Base-by-base conservation (phyloP, 2,113 vertebrate genomes). In the Ptilonorhynchus violaceus region DNA sequence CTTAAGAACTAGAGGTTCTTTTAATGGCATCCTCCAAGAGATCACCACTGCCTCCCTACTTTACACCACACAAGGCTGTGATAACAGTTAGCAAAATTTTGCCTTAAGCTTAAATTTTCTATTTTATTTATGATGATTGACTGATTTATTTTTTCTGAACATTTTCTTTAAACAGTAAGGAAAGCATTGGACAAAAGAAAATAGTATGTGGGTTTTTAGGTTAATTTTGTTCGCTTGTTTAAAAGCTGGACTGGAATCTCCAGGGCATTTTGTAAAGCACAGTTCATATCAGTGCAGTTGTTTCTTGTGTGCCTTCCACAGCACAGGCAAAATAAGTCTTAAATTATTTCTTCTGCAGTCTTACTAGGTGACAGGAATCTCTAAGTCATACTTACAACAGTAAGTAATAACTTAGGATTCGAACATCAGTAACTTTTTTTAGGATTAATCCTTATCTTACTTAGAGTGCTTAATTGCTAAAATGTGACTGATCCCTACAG, bases 141-240 rank as follows among this genome's bases (percentile, higher is more conserved):
- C 7, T 30, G 9, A 6, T 10, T 74, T 66, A 27, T 11, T 56
- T 31, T 60, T 69, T 9, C 31, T 49, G 17, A 44, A n/a, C 7
- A 6, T 72, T 59, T 67, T 63, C 6, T 73, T 88, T 19, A 49
- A 83, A 35, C 4, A 62, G 11, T 0, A 27, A 14, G 15, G 47
- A 35, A 82, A 85, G 68, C 15, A n/a, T 0, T 60, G n/a, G 35
- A 76, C 42, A 66, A 63, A 78, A 68, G 11, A 19, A 58, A 88
- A 75, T 2, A 12, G 20, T 6, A 10, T 5, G 28, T 20, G 11
- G 15, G 0, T 0, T 7, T 64, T 35, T 8, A 64, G 41, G 25
- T 85, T 92, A 28, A 27, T 75, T 89, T 84, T 59, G 4, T 56
- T 60, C n/a, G 21, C 3, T 4, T 31, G 7, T 33, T 79, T 39